Evolutionary conservation across 2,113 vertebrate genomes (phyloP).

Genomic region (Amblyornis subalaris): DNA sequence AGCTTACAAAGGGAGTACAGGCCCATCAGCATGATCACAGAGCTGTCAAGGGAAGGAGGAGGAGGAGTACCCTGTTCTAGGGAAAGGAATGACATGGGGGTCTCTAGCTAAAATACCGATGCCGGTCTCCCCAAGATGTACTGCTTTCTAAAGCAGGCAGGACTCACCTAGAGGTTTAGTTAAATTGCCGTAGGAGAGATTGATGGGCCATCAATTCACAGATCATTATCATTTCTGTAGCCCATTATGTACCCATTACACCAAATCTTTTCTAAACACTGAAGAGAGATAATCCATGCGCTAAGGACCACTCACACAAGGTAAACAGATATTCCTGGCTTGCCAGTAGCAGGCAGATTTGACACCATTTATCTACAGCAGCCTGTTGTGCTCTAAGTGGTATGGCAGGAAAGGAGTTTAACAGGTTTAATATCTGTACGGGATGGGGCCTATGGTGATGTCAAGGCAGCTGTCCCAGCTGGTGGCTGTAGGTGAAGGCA

Average conservation of each 20-base stretch:
- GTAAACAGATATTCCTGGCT: not conserved
- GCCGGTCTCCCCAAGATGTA: rapidly evolving
- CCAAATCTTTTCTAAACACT: not conserved
- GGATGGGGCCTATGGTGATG: not conserved
- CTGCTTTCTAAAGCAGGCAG: not conserved
- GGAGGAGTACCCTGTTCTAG: rapidly evolving
- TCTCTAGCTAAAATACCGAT: not conserved
- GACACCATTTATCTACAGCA: not conserved
- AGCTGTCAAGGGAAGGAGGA: not conserved
- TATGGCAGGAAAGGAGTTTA: not conserved
- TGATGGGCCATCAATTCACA: not conserved
- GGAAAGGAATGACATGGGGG: not conserved
- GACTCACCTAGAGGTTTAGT: not conserved
- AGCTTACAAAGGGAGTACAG: not conserved
- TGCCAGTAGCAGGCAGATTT: not conserved
- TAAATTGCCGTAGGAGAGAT: not conserved
- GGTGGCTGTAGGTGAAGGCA: not conserved
- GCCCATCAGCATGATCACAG: too few species aligned
- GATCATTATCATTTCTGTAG: not conserved
- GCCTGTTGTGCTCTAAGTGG: not conserved
- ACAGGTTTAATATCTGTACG: not conserved
- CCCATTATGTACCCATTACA: not conserved
- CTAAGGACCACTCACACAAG: not conserved
- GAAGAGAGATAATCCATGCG: not conserved
- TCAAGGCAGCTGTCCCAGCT: not conserved